These are phyloP conservation scores for Ceratotherium simum DNA, from an alignment of 2,113 vertebrate species.

Conservation along the genomic window DNA sequence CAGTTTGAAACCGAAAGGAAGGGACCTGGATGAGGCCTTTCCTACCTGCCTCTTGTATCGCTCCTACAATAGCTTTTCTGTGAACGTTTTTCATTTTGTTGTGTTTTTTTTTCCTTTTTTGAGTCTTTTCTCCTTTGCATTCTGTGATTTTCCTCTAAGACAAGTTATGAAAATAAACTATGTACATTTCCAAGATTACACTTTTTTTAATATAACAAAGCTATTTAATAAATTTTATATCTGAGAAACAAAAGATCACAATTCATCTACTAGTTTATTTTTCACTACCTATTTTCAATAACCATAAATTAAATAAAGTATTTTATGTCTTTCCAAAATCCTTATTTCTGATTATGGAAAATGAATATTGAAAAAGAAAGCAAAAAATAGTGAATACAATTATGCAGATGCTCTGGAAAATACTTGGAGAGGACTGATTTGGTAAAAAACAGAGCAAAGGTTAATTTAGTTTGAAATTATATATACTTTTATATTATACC, in stretches of 20 bases:
- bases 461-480: slow-evolving; percentile 41
- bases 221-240: neutral
- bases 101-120: neutral
- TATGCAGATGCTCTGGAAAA: neutral
- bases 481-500: neutral
- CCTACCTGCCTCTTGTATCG: neutral
- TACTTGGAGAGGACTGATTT: neutral
- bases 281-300: neutral
- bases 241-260: neutral
- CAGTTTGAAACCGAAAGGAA: neutral
- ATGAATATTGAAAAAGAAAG: slow-evolving; percentile 38
- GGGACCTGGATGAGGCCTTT: rapidly evolving
- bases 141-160: neutral
- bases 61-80: neutral
- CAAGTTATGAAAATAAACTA: neutral
- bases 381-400: slow-evolving; percentile 1
- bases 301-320: neutral
- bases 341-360: slow-evolving; percentile 8
- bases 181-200: neutral
- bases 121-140: neutral
- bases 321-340: neutral
- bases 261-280: neutral
- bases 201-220: neutral
- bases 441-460: neutral
- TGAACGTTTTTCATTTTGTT: neutral